Conservation (phyloP, 2,888 invertebrate species). For the Arctia plantaginis region DNA sequence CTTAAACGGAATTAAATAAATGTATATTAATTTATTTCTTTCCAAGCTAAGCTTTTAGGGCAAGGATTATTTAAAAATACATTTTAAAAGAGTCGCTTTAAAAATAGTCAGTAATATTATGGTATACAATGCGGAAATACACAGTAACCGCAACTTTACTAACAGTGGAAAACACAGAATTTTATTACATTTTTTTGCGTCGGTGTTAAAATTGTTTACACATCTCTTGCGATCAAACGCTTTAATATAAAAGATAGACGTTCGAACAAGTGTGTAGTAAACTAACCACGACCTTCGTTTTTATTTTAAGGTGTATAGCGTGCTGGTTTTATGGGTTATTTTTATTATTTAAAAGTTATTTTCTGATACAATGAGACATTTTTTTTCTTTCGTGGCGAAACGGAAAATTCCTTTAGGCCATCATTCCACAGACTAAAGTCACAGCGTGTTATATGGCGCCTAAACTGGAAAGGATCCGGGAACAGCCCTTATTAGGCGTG, state of each 20-base stretch:
- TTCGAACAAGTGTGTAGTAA: constrained; percentile 35
- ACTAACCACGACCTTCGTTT: constrained; percentile 19
- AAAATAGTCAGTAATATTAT: not conserved
- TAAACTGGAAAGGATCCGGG: no score
- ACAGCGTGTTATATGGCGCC: no score
- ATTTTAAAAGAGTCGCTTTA: not conserved
- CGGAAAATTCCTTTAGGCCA: no score
- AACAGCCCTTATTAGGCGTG: no score
- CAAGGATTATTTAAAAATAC: not conserved
- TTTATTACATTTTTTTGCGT: constrained; percentile 16
- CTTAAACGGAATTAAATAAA: no score
- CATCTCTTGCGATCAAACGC: constrained; percentile 29
- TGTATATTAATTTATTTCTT: not conserved
- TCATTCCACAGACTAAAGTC: no score
- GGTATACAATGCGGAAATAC: not conserved
- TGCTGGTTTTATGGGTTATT: not conserved
- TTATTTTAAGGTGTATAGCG: not conserved
- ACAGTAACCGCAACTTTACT: not conserved
- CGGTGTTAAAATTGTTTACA: constrained; percentile 16
- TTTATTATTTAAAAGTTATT: not conserved
- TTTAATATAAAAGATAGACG: constrained; percentile 29
- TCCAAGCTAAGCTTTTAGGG: not conserved
- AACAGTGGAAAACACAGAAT: not conserved
- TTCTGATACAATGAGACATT: not conserved
- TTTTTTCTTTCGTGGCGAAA: no score